Evolutionary conservation across 2,888 invertebrate species (phyloP).

Genomic region (Euspilapteryx auroguttella): DNA sequence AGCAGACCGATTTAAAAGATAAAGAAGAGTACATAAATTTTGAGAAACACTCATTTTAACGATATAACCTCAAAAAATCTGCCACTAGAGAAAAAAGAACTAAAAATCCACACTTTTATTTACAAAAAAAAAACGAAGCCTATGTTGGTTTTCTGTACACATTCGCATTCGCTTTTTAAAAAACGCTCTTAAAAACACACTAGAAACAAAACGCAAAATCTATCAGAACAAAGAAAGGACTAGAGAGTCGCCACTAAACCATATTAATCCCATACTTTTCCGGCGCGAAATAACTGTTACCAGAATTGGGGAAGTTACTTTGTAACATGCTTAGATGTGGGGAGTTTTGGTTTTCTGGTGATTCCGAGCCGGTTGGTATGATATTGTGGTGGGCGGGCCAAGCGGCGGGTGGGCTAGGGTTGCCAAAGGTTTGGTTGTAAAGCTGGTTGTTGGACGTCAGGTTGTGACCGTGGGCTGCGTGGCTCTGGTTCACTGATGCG

Average conservation of each 20-base stretch:
- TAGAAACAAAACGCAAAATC: too few species aligned
- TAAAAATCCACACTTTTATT: too few species aligned
- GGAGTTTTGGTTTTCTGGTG: slow-evolving; percentile 47
- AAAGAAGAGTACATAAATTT: too few species aligned
- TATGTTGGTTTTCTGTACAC: too few species aligned
- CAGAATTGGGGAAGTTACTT: slow-evolving; percentile 53
- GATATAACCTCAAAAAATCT: too few species aligned
- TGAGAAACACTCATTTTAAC: too few species aligned
- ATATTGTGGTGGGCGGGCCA: slow-evolving; percentile 53
- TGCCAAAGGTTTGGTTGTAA: slow-evolving; percentile 53
- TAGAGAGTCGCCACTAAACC: slow-evolving; percentile 40
- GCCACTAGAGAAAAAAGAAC: too few species aligned
- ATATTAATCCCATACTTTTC: slow-evolving; percentile 58
- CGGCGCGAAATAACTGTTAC: slow-evolving; percentile 52
- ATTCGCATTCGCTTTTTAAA: too few species aligned
- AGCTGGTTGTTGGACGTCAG: slow-evolving; percentile 46
- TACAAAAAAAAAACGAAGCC: too few species aligned
- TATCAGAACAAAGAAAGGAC: slow-evolving; percentile 5
- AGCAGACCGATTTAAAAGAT: too few species aligned
- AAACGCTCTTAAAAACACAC: too few species aligned
- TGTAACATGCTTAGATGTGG: slow-evolving; percentile 51
- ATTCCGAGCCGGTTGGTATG: slow-evolving; percentile 41
- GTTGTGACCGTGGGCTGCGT: slow-evolving; percentile 44
- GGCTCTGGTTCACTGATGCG: slow-evolving; percentile 42
- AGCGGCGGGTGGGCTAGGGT: slow-evolving; percentile 45